Evolutionary conservation across 2,113 vertebrate genomes (phyloP), one percentile per base, ranked within the genome.

Genomic region (Mugil cephalus): DNA sequence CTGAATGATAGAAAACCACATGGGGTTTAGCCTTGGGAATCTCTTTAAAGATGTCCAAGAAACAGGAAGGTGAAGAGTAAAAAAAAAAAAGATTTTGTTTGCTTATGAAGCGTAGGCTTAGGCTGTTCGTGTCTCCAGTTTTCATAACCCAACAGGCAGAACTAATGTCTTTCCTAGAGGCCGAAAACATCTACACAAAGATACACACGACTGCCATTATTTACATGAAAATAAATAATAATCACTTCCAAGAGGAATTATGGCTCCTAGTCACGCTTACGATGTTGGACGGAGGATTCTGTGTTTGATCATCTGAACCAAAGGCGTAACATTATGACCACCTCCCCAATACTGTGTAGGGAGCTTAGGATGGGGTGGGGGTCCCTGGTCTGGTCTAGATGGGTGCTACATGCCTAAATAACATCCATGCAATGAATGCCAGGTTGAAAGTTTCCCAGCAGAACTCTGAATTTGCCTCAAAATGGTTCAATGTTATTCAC

Each of bases 1-100:
- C 52, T 69, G 76, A 81, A 87, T 84, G 73, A 69, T 61, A 54
- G 63, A 63, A 89, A 82, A 76, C 79, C 79, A 79, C 30, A 36
- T 36, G 39, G 19, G 21, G 38, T 70, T 56, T 47, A 63, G 69
- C 72, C 59, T 11, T 11, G 67, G 45, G 79, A 59, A 61, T 83
- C 52, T 65, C 71, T 74, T 14, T 70, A 70, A 61, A 30, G 62
- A 78, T 72, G 53, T 65, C 42, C 46, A 70, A 63, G 30, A 77
- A 73, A 50, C n/a, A 35, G 18, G 17, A 55, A 3, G 4, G 17
- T 40, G 21, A 39, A 30, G 58, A 53, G 65, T 74, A 14, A 30
- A 48, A 45, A 14, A 69, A 14, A 30, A 48, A 45, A 14, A 69
- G 53, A 19, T 53, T 68, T 60, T 19, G 19, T 53, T 79, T 77